Conservation (phyloP, 64 coral and sea anemone species). For the Montipora sp. region DNA sequence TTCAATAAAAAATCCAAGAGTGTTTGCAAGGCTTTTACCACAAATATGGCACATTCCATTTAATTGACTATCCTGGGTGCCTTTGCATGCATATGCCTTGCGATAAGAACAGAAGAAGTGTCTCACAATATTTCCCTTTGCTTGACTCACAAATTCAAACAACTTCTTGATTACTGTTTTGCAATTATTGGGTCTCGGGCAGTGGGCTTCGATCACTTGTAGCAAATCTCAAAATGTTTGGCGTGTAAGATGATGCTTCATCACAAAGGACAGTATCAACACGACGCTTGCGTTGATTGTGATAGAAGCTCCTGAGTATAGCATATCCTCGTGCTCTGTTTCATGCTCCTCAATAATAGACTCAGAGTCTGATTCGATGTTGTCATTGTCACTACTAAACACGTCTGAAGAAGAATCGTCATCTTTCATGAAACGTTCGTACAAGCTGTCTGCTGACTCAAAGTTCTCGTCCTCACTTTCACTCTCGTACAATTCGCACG, state of each 20-base stretch:
- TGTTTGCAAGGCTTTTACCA: slow-evolving; percentile 18
- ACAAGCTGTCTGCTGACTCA: too few species aligned
- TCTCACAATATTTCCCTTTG: slow-evolving; percentile 55
- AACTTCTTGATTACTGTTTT: slow-evolving; percentile 57
- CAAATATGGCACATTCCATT: not conserved
- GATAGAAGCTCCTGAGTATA: slow-evolving; percentile 27
- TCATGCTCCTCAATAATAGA: not conserved
- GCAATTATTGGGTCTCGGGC: slow-evolving; percentile 63
- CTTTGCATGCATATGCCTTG: slow-evolving; percentile 41
- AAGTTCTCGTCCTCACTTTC: too few species aligned
- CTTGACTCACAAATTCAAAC: slow-evolving; percentile 50
- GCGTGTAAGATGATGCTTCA: slow-evolving; percentile 63
- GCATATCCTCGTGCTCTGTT: not conserved
- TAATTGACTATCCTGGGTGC: not conserved
- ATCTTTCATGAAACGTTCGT: too few species aligned
- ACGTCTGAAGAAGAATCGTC: too few species aligned
- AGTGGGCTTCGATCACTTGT: slow-evolving; percentile 61
- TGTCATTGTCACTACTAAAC: too few species aligned
- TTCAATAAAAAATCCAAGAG: slow-evolving; percentile 34
- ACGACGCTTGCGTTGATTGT: slow-evolving; percentile 43
- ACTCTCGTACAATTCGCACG: too few species aligned
- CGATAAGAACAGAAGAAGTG: slow-evolving; percentile 61
- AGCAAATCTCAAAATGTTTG: slow-evolving; percentile 64
- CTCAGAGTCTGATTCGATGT: too few species aligned
- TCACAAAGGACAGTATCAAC: slow-evolving; percentile 43